Evolutionary conservation across 2,113 vertebrate genomes (phyloP).

Genomic region (Perca fluviatilis): DNA sequence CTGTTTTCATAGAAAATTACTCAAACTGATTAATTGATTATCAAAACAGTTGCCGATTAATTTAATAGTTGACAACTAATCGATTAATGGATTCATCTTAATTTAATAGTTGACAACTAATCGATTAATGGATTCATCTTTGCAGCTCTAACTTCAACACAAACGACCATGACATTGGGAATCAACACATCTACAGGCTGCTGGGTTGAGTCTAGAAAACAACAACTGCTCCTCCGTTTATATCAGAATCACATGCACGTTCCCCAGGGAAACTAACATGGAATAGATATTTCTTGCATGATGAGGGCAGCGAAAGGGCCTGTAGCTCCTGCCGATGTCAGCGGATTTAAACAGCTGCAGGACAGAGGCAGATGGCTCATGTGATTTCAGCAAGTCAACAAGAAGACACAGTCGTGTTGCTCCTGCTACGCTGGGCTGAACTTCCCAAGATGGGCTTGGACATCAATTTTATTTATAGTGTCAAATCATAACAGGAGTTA

Average conservation of each 20-base stretch:
- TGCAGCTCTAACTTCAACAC: too few relatives aligned
- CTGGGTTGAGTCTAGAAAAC: neutral
- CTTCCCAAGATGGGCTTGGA: neutral
- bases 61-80: too few relatives aligned
- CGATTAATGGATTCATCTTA: too few relatives aligned
- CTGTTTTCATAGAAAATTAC: too few relatives aligned
- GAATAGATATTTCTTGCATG: neutral
- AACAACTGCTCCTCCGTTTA: neutral
- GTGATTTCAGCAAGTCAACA: neutral
- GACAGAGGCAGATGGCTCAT: neutral
- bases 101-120: too few relatives aligned
- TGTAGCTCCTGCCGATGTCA: slow-evolving; percentile 5
- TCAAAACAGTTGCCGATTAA: too few relatives aligned
- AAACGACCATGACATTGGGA: too few relatives aligned
- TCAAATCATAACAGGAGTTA: too few relatives aligned
- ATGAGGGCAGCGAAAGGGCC: neutral
- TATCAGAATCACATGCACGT: slow-evolving; percentile 22
- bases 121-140: too few relatives aligned
- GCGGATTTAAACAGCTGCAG: slow-evolving; percentile 24
- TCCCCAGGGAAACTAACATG: neutral
- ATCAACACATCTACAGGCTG: neutral
- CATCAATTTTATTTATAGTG: too few relatives aligned
- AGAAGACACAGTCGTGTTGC: neutral
- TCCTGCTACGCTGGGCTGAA: neutral
- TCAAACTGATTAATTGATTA: too few relatives aligned